Evolutionary conservation across 2,797 vertebrate species (phyloP), one percentile per base, ranked within the genome.

Genomic region (Lindbergichthys nudifrons): DNA sequence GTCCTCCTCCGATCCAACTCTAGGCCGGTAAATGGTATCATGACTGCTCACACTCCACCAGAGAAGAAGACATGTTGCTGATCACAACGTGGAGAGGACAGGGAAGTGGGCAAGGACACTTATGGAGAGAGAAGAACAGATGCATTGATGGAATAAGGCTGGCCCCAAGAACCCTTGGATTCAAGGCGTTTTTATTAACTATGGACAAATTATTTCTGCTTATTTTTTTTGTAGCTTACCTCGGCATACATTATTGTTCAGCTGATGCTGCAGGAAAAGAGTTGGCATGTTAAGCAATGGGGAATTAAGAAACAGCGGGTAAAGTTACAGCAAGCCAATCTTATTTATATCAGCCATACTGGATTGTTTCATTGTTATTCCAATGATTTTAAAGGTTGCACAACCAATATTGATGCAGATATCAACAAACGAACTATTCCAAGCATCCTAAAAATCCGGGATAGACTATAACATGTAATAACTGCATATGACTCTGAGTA

Each of bases 21-120:
- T 18, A 64, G 89, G 2, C 79, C 91, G 0, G 21, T 94, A 0
- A 81, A 85, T 0, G 74, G 58, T 5, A 15, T 13, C 0, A 7
- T 0, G 2, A 39, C 57, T 2, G 52, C 80, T 30, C 68, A 79
- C 73, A 5, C 79, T 0, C 9, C 78, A 5, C 53, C 86, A 13
- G 92, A 94, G 76, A 92, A 91, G 69, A 94, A 91, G 72, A 70
- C 80, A 0, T 94, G 93, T 4, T 94, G 93, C 79, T 94, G 90
- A 92, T 64, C 30, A 0, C 10, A n/a, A 23, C 0, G 5, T 16
- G 10, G 62, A 21, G 0, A 10, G 1, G 18, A 65, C 7, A 52
- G 2, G 1, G 14, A 61, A 9, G 26, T 64, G 3, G 15, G 65
- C 53, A 71, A 60, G 26, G 48, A 74, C 39, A 47, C 21, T 39